A percentile compares a stretch with the other conserved stretches of the same genome.
These are phyloP conservation scores for Drosophila tsacasi DNA, from an alignment of 1,140 invertebrate species.

Conservation along the genomic window DNA sequence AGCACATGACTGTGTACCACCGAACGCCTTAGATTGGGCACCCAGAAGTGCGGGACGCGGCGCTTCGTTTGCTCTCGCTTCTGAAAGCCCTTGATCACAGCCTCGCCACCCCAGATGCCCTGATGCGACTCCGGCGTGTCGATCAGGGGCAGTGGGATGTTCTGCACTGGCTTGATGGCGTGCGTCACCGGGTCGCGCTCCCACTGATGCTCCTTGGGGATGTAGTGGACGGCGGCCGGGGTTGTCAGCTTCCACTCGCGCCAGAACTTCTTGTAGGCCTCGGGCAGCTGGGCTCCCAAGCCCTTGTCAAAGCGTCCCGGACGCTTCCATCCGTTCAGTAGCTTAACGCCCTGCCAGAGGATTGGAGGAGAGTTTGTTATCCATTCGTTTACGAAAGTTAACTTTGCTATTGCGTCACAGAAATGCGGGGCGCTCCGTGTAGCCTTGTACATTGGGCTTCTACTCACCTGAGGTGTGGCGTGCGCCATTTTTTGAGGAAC, in stretches of 20 bases:
- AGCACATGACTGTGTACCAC: constrained; percentile 98
- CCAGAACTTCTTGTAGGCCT: constrained; percentile 95
- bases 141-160: constrained; percentile 91
- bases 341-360: constrained; percentile 67
- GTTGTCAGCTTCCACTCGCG: constrained; percentile 91
- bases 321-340: constrained; percentile 84
- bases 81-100: constrained; percentile 95
- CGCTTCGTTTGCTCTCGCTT: constrained; percentile 88
- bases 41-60: constrained; percentile 93
- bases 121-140: constrained; percentile 92
- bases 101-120: constrained; percentile 98
- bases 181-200: constrained; percentile 90
- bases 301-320: constrained; percentile 87
- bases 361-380: constrained; percentile 24
- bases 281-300: constrained; percentile 89
- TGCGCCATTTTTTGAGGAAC: constrained; percentile 57
- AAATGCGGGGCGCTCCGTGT: constrained; percentile 18
- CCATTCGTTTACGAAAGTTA: constrained; percentile 22
- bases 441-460: not conserved
- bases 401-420: constrained; percentile 70
- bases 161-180: constrained; percentile 90
- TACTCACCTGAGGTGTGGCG: constrained; percentile 67
- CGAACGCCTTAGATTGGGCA: constrained; percentile 91
- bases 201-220: constrained; percentile 91
- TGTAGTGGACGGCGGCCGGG: constrained; percentile 94